Evolutionary conservation across 2,797 vertebrate species (phyloP).

Genomic region (Pipistrellus pipistrellus): DNA sequence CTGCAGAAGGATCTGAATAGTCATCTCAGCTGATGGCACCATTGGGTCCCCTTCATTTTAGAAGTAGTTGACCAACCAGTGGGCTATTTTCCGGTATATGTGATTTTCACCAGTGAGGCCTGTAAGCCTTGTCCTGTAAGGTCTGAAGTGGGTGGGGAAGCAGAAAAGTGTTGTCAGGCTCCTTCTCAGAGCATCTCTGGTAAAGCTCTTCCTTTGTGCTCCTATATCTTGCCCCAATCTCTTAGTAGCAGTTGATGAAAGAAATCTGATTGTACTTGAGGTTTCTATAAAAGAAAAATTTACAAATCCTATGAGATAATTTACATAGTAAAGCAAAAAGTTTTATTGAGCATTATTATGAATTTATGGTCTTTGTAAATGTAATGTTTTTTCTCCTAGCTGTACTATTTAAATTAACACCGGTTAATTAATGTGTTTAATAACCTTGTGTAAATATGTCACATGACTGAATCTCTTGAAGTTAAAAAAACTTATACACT

Average conservation of each 20-base stretch:
- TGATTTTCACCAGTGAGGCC: background rate
- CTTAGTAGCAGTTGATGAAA: constrained; percentile 20
- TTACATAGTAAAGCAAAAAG: background rate
- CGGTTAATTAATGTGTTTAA: constrained; percentile 20
- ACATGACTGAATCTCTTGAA: background rate
- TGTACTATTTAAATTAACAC: constrained; percentile 9
- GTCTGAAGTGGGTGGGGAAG: background rate
- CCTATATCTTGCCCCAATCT: background rate
- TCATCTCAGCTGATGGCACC: background rate
- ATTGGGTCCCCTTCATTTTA: background rate
- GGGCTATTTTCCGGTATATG: background rate
- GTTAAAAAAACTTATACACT: background rate
- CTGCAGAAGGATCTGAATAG: background rate
- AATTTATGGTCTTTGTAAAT: background rate
- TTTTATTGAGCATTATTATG: background rate
- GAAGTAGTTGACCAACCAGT: background rate
- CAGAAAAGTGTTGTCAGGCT: background rate
- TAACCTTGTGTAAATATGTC: background rate
- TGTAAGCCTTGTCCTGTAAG: background rate
- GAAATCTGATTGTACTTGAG: background rate
- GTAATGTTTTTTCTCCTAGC: background rate
- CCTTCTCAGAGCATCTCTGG: background rate
- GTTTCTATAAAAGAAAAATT: background rate
- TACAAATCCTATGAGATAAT: background rate
- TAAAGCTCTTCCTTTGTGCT: background rate